Percentiles rank a stretch among this genome's conserved stretches.
These are phyloP conservation scores for Tupaia chinensis DNA, from an alignment of 2,113 vertebrate genomes.

Conservation along the genomic window DNA sequence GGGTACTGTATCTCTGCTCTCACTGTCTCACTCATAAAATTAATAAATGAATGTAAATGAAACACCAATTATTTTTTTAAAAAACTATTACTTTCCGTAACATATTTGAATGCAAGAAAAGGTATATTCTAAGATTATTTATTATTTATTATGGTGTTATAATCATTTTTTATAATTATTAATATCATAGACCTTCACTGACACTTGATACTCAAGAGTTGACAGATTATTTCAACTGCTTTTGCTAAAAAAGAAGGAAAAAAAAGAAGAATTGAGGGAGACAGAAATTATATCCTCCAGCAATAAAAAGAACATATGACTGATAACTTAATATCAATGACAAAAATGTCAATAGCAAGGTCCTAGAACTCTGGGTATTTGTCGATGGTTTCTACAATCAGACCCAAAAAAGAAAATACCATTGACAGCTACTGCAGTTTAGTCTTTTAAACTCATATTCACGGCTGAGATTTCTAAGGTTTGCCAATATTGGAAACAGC, in stretches of 20 bases:
- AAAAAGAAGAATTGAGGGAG: conserved; percentile 64
- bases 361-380: conserved; percentile 75
- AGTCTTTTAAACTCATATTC: conserved; percentile 24
- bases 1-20: no score
- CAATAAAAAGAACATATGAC: conserved; percentile 53
- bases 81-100: not conserved
- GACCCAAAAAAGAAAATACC: conserved; percentile 69
- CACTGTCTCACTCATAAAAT: no score
- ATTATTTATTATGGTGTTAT: not conserved
- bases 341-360: conserved; percentile 55
- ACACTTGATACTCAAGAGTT: conserved; percentile 54
- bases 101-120: conserved; percentile 24
- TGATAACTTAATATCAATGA: conserved; percentile 66
- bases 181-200: not conserved
- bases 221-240: conserved; percentile 72
- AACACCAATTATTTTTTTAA: no score
- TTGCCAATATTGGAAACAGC: not conserved
- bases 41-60: no score
- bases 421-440: not conserved
- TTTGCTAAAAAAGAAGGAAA: conserved; percentile 76
- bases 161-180: conserved; percentile 42
- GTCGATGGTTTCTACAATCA: conserved; percentile 65
- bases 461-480: not conserved
- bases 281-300: conserved; percentile 69
- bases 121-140: conserved; percentile 48